Conservation (phyloP, 2,888 invertebrate species). For the Calliopum simillimum region DNA sequence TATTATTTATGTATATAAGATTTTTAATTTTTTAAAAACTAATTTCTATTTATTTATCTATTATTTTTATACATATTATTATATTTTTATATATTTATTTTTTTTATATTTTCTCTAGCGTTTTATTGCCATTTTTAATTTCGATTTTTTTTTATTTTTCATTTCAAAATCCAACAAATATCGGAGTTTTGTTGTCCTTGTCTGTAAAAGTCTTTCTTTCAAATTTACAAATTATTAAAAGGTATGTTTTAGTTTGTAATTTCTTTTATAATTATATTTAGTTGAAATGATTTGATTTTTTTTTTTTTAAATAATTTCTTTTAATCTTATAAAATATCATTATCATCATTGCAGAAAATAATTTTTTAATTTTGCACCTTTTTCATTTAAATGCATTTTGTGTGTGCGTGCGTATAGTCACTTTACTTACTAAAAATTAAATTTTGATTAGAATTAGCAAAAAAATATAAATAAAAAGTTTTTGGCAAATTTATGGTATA, state of each 20-base stretch:
- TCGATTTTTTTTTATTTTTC: conserved; percentile 14
- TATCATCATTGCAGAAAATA: conserved; percentile 5
- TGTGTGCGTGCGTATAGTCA: background rate
- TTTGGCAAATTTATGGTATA: no score
- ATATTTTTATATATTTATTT: background rate
- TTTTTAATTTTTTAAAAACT: no score
- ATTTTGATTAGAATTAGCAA: no score
- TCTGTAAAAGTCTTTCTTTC: conserved; percentile 26
- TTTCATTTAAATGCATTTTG: conserved; percentile 20
- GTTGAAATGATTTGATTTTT: background rate
- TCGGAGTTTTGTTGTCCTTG: conserved; percentile 26
- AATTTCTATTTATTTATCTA: background rate
- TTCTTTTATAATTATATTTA: conserved; percentile 25
- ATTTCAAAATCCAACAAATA: conserved; percentile 20
- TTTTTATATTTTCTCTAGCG: background rate
- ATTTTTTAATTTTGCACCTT: conserved; percentile 36
- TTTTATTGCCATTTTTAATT: conserved; percentile 4
- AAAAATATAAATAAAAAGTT: no score
- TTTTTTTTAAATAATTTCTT: background rate
- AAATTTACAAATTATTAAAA: conserved; percentile 38
- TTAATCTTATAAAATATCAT: conserved; percentile 13
- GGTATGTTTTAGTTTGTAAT: conserved; percentile 43
- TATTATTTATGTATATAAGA: background rate
- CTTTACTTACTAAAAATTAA: background rate
- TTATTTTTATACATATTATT: background rate